phyloP scores from a whole-genome alignment of 2,113 vertebrate genomes.

The Ceyx margarethae region DNA sequence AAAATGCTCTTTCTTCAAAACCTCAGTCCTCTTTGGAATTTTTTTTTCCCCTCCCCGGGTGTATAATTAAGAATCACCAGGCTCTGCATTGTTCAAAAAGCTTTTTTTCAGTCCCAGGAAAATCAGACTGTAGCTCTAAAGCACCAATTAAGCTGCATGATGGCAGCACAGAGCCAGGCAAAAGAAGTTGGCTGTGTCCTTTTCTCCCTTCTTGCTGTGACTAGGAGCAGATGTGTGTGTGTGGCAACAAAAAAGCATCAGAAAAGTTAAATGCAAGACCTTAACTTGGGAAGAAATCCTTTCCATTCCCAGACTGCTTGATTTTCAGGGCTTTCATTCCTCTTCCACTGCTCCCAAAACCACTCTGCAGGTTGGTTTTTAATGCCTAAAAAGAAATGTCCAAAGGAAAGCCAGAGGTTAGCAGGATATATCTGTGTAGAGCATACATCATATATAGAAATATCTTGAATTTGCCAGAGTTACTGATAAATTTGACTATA shows the following conservation, averaged over 20 bases:
- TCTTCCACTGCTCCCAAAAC: not conserved
- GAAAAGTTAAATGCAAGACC: not conserved
- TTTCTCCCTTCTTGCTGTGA: not conserved
- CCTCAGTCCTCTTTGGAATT: not conserved
- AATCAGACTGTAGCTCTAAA: not conserved
- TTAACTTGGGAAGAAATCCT: not conserved
- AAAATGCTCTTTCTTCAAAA: slow-evolving; percentile 14
- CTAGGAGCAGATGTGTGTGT: not conserved
- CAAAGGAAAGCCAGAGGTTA: not conserved
- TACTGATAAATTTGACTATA: too few relatives aligned
- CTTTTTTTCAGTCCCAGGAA: not conserved
- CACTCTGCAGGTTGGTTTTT: not conserved
- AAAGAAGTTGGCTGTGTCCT: not conserved
- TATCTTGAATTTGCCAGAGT: too few relatives aligned
- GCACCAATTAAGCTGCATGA: not conserved
- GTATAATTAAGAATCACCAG: slow-evolving; percentile 22
- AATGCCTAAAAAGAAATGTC: not conserved
- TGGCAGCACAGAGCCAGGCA: not conserved
- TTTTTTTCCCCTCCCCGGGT: not conserved
- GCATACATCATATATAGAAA: too few relatives aligned
- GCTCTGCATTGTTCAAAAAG: not conserved
- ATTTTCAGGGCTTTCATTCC: not conserved
- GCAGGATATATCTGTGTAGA: not conserved
- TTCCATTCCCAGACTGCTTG: not conserved
- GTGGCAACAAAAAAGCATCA: not conserved